Base-by-base conservation (phyloP, 2,797 vertebrate species). In the Bradypodion ventrale region DNA sequence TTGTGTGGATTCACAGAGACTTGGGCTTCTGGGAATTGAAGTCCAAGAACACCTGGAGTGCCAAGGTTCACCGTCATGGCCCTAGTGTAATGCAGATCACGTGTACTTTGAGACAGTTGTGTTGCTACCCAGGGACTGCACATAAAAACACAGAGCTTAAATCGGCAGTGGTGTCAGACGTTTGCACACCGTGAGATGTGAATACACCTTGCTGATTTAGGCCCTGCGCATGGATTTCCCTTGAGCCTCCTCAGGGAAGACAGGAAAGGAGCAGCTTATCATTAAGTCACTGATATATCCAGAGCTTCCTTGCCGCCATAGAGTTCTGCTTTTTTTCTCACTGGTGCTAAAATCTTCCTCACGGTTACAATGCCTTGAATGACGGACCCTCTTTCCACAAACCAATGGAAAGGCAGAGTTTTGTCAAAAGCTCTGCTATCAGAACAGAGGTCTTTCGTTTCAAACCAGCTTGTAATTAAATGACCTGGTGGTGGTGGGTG, bases 81-180 rank as follows among this genome's bases (percentile, higher is more conserved):
- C n/a, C n/a, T n/a, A n/a, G n/a, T n/a, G n/a, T n/a, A n/a, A n/a
- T n/a, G 16, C 44, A 37, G 21, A n/a, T 59, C 21, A 42, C 13
- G 4, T 27, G 4, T 16, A 49, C 44, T 32, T 40, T 15, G 73
- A 42, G 16, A 62, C 44, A 69, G 56, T 40, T 35, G 82, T 21
- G 29, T 21, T 12, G 37, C 42, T 40, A n/a, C 37, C 35, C 46
- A 40, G 63, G 10, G 35, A 42, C 32, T 42, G 32, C 63, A 23
- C 19, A 75, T 76, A 89, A 88, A 87, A 8, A 2, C 5, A 75
- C 6, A 72, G 77, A 77, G 75, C 85, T 73, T 19, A 37, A 35
- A 85, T 12, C 19, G n/a, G 5, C n/a, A 9, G 52, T 74, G 65
- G 32, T 6, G 40, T 62, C 32, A 73, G 10, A 65, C 4, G 42